These are phyloP conservation scores for Dermolepida albohirtum DNA, from an alignment of 2,888 invertebrate genomes.

Conservation along the genomic window DNA sequence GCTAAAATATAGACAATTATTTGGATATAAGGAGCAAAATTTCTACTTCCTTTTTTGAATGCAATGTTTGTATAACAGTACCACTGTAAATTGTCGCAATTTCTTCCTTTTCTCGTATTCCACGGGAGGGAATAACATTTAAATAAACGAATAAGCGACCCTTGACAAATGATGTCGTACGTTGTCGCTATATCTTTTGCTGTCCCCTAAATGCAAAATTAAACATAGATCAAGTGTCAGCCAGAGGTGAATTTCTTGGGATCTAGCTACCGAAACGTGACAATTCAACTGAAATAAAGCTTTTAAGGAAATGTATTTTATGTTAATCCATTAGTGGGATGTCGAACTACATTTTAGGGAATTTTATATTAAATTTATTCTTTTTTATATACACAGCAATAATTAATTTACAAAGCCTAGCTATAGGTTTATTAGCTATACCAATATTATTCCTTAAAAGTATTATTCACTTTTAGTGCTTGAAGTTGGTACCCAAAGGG, in stretches of 20 bases:
- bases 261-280: constrained; percentile 8
- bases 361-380: no score
- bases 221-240: constrained; percentile 30
- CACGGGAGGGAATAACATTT: constrained; percentile 22
- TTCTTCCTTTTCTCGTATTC: constrained; percentile 31
- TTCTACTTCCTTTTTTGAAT: not conserved
- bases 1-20: constrained; percentile 4
- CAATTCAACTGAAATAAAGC: constrained; percentile 10
- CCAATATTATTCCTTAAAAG: no score
- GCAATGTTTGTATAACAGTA: constrained; percentile 7
- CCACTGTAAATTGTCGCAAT: constrained; percentile 32
- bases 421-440: no score
- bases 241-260: constrained; percentile 16
- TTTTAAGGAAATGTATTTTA: constrained; percentile 3
- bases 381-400: no score
- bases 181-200: constrained; percentile 15
- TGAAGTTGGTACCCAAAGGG: no score
- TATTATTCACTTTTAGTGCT: no score
- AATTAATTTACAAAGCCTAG: no score
- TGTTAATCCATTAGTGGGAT: not conserved
- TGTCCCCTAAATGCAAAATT: constrained; percentile 17
- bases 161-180: constrained; percentile 25
- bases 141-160: constrained; percentile 34
- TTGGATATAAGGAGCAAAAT: constrained; percentile 6
- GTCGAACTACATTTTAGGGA: no score